Evolutionary conservation across 2,113 vertebrate genomes (phyloP), one percentile per base, ranked within the genome.

Genomic region (Calyptommatus sinebrachiatus): DNA sequence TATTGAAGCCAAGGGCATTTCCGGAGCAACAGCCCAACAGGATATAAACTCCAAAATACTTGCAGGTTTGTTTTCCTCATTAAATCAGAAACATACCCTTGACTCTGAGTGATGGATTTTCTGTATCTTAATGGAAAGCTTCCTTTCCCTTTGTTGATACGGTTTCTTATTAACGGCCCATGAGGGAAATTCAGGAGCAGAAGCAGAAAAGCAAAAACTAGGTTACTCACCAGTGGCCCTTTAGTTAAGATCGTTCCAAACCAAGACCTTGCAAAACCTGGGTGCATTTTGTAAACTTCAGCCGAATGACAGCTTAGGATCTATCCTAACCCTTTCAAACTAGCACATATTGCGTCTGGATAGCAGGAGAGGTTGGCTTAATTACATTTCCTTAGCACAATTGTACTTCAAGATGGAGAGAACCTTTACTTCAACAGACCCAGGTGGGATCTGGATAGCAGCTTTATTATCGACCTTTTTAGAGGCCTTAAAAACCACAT

Each of bases 221-320:
- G 20, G 8, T 78, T 68, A 1, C 69, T 75, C 50, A 68, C 21
- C 62, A 41, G 79, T 76, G 60, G 29, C 1, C 0, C 12, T 16
- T 68, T 46, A 77, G 77, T 45, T 53, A 6, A 68, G 61, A 46
- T 83, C 77, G 45, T 14, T 14, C 1, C 0, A 5, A 5, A 22
- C 8, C 5, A 0, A 0, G 26, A 0, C 1, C 5, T 0, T 0
- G 8, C 1, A 5, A 1, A 12, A 21, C 77, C 2, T 7, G 0
- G 35, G 68, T 65, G 2, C 0, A 31, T 78, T 74, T 7, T 4
- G 70, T 76, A 28, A 12, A 31, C 80, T 71, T 75, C 31, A 22
- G 21, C 68, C 35, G 53, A 8, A 41, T 4, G 62, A 24, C 9
- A 1, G 7, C 20, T 28, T 2, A 45, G 45, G 53, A 50, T 29